A percentile compares a stretch with the other conserved stretches of the same genome.
Evolutionary conservation across 2,888 invertebrate genomes (phyloP).

Genomic region (Synergus itoensis): DNA sequence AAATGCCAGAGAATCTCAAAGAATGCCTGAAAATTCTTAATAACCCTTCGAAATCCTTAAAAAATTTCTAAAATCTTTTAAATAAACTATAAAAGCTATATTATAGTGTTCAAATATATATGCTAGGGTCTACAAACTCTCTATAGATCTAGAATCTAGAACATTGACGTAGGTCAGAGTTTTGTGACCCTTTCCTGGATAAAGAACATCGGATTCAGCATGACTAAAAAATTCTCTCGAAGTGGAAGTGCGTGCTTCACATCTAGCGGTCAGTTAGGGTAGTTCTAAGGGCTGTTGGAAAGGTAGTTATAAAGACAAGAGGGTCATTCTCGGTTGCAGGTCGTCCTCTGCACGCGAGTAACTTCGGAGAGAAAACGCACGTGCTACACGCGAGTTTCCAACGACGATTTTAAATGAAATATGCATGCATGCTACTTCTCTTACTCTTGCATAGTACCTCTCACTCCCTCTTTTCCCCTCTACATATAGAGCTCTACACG

Average conservation of each 20-base stretch:
- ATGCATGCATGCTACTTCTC: constrained; percentile 49
- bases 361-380: constrained; percentile 47
- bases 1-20: too few relatives aligned
- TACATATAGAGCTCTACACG: constrained; percentile 1
- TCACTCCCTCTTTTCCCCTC: constrained; percentile 4
- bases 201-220: background rate
- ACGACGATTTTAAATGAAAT: constrained; percentile 60
- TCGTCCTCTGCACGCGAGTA: constrained; percentile 4
- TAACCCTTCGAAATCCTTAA: too few relatives aligned
- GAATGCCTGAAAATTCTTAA: too few relatives aligned
- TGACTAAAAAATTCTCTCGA: background rate
- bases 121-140: background rate
- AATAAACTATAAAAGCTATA: too few relatives aligned
- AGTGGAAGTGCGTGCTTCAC: background rate
- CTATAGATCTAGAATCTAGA: too few relatives aligned
- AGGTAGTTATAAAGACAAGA: constrained; percentile 8
- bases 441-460: background rate
- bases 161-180: constrained; percentile 4
- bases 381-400: constrained; percentile 56
- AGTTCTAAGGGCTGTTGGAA: background rate
- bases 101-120: too few relatives aligned
- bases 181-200: background rate
- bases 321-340: constrained; percentile 3
- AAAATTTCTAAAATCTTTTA: too few relatives aligned
- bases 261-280: constrained; percentile 9